Percentiles rank a stretch among this genome's conserved stretches.
Evolutionary conservation across 2,797 vertebrate genomes (phyloP).

Genomic region (Microtus californicus): DNA sequence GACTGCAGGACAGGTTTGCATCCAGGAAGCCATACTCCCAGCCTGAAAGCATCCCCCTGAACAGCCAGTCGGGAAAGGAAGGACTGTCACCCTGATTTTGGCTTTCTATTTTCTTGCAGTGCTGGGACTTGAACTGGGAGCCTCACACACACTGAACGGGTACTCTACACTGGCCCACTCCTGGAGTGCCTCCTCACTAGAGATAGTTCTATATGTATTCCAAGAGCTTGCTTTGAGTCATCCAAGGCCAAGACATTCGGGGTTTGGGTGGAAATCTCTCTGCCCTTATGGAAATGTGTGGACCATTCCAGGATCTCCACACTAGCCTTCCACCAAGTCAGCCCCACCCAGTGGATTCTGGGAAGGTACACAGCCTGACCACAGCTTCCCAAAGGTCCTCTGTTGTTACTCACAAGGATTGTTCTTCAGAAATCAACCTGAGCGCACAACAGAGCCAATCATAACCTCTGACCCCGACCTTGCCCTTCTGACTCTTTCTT

Average conservation of each 20-base stretch:
- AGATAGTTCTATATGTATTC: neutral
- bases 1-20: neutral
- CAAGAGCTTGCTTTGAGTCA: neutral
- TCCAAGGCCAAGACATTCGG: neutral
- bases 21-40: neutral
- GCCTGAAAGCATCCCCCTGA: neutral
- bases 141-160: neutral
- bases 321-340: neutral
- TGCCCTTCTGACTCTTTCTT: neutral
- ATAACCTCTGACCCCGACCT: neutral
- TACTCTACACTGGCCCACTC: neutral
- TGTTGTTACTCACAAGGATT: neutral
- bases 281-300: neutral
- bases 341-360: neutral
- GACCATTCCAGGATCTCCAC: neutral
- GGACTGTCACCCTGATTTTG: neutral
- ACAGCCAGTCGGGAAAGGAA: neutral
- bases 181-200: no score
- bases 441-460: constrained; percentile 45
- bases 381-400: neutral
- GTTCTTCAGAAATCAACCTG: constrained; percentile 19
- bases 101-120: neutral
- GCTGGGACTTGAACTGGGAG: neutral
- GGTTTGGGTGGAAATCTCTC: neutral
- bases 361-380: neutral